Base-by-base conservation (phyloP, 2,113 vertebrate genomes). In the Montifringilla adamsi region DNA sequence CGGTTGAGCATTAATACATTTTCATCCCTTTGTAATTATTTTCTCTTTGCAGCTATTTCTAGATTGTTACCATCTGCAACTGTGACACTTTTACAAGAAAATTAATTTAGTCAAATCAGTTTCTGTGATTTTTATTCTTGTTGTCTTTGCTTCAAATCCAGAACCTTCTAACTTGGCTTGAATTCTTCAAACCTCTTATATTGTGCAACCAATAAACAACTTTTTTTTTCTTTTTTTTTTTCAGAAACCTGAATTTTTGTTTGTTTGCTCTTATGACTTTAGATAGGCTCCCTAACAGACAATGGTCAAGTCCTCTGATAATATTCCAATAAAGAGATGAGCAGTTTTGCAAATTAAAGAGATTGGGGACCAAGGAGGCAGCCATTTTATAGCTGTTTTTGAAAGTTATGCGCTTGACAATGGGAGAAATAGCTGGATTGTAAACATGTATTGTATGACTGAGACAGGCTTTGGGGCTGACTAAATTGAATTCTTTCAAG, bases 11-110 rank as follows among this genome's bases (percentile, higher is more conserved):
- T 97, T 97, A 97, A 97, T 97, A 90, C 79, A 14, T 90, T 97
- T 97, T 91, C 81, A 97, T 93, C 92, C 88, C 73, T 96, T 97
- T 95, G 90, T 96, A 96, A 97, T 97, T 98, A 97, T 95, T 96
- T 95, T 94, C 97, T 96, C 97, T 97, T 96, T 96, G 95, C 93
- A 97, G 94, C 85, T 92, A 92, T 89, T 97, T 96, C 89, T 95
- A 97, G 95, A 97, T 98, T 97, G 97, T 97, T 98, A 68, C 96
- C 97, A 98, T 98, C 97, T 98, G 86, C 86, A 97, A 91, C 95
- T 97, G 95, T 96, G 95, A 97, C 87, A 96, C 87, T 90, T 96
- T 97, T 96, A 97, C 89, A 96, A 95, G 96, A 92, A 97, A 97
- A 95, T 86, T 90, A 69, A 91, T 96, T 81, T 73, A 83, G 44